Base-by-base conservation (phyloP, 2,888 invertebrate species). In the Phrixothrix hirtus region DNA sequence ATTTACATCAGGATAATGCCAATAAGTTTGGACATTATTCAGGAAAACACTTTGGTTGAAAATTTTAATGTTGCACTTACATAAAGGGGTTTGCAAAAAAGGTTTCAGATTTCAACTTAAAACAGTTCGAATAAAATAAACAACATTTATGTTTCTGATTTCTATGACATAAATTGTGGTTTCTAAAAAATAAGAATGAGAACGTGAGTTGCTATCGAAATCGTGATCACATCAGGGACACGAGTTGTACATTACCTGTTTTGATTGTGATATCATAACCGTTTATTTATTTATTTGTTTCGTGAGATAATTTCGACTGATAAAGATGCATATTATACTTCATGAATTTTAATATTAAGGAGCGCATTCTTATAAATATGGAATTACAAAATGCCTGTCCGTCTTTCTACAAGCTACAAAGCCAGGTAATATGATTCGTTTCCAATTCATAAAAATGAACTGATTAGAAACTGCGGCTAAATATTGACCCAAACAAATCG, bases 181-280 rank as follows among this genome's bases (percentile, higher is more conserved):
- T 57, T 44, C 14, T 17, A 44, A 51, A 52, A 60, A 60, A 46
- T 10, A 30, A 30, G 46, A 46, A 52, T 36, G 46, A 46, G 42
- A 52, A 52, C 67, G 67, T 67, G 67, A 63, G 57, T 55, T 35
- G 34, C 58, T 61, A 61, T 62, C 48, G 56, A 63, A 64, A 67
- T 66, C 67, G 65, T 67, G 66, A 63, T 60, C 31, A 49, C 54
- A 54, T 62, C 62, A 58, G 57, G 57, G 60, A 62, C 67, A 67
- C 66, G 67, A 66, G 64, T 65, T 58, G 53, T 62, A 64, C 63
- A 66, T 66, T 67, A 64, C 59, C 57, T 58, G 56, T 62, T 59
- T 59, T 60, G 59, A 58, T 61, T 59, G 60, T 61, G 66, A 65
- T 64, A 64, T 63, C 61, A 65, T 66, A 66, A 54, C 48, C 42